Evolutionary conservation across 2,113 vertebrate species (phyloP), one percentile per base, ranked within the genome.

Genomic region (Platanista minor): DNA sequence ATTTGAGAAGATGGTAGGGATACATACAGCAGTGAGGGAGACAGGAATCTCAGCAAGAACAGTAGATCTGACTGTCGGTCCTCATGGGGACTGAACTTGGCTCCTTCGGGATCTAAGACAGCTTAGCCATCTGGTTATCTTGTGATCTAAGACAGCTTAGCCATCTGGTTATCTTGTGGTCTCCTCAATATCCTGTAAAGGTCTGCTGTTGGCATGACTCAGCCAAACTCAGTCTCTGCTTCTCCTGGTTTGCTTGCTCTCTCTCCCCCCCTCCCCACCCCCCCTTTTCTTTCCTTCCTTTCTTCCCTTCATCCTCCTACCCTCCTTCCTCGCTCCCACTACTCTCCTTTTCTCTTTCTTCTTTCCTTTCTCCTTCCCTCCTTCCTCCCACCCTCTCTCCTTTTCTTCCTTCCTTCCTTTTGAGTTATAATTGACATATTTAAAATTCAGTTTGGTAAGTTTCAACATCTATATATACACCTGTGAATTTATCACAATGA

Each of bases 381-480:
- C 12, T 72, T 33, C 57, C 14, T 46, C 54, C 7, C 13, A 71
- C 25, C 12, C 15, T n/a, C 52, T 52, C 21, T 46, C 29, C 41
- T 64, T 13, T 14, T 49, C 52, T 52, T 18, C 52, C 52, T 52
- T 18, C 52, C 5, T 52, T 52, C 52, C 52, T 52, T 52, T 52
- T 52, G 52, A 87, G 49, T n/a, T 74, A 81, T 33, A 72, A 86
- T 0, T 66, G 64, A 74, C 46, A 59, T n/a, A 69, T 59, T 94
- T 82, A 82, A 82, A 94, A 82, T 82, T 87, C 61, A 80, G 23
- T 66, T 83, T 67, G 31, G 4, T 88, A 57, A 62, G 49, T 80
- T 84, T 80, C 39, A 59, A 72, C 77, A 62, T 39, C n/a, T n/a
- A 52, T 43, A 1, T 66, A 91, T 33, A 91, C 5, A 94, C n/a